Percentiles rank a stretch among this genome's conserved stretches.
phyloP scores from a whole-genome alignment of 1,140 invertebrate species.

The Trichomalopsis sarcophagae region DNA sequence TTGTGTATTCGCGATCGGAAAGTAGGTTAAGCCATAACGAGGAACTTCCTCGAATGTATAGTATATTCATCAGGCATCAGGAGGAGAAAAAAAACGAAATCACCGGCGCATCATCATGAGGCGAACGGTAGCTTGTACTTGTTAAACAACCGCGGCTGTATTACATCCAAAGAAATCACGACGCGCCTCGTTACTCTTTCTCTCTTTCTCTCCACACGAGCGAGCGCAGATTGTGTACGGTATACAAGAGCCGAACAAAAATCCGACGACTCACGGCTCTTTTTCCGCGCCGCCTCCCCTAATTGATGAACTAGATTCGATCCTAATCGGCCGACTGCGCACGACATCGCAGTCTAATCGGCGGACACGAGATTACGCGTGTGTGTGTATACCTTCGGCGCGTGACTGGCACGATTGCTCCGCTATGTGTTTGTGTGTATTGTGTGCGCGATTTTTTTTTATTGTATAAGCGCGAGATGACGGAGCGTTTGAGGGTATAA shows the following conservation, averaged over 20 bases:
- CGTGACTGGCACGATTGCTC: background rate
- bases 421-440: background rate
- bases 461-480: too few species aligned
- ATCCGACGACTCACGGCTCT: background rate
- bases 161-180: background rate
- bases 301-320: slow-evolving; percentile 5
- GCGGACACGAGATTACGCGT: background rate
- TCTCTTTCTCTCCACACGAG: background rate
- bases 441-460: background rate
- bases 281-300: background rate
- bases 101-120: background rate
- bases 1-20: background rate
- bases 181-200: background rate
- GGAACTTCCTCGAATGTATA: background rate
- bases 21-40: background rate
- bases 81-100: background rate
- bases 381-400: background rate
- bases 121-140: background rate
- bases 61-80: background rate
- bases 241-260: background rate
- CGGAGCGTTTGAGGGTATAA: background rate
- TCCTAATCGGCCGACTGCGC: background rate
- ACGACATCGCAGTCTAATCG: background rate
- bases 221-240: background rate
- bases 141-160: background rate